Evolutionary conservation across 1,140 invertebrate species (phyloP).

Genomic region (Leptinotarsa undecemlineata): DNA sequence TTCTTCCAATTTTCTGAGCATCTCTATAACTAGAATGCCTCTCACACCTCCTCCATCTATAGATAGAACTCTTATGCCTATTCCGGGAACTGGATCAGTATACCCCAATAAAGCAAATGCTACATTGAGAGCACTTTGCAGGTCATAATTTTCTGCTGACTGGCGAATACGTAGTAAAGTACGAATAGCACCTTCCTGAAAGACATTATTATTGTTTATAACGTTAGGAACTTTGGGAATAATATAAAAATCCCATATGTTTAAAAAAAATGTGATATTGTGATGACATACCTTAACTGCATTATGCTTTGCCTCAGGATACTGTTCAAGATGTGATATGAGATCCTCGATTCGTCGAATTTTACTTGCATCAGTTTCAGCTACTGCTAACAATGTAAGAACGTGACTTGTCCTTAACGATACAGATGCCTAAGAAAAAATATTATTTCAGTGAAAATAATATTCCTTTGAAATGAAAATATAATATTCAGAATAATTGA

Average conservation of each 20-base stretch:
- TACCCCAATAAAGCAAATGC: constrained; percentile 77
- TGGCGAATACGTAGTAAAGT: constrained; percentile 61
- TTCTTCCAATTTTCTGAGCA: constrained; percentile 77
- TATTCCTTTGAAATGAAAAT: too few relatives aligned
- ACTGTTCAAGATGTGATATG: constrained; percentile 69
- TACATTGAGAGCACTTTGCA: constrained; percentile 60
- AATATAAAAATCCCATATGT: not conserved
- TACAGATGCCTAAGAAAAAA: constrained; percentile 61
- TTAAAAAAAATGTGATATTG: not conserved
- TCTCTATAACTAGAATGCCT: constrained; percentile 80
- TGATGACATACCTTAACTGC: constrained; percentile 66
- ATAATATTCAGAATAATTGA: too few relatives aligned
- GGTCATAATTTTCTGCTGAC: constrained; percentile 55
- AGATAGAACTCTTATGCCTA: constrained; percentile 80
- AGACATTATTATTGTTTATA: not conserved
- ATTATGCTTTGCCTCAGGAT: constrained; percentile 71
- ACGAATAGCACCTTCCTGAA: constrained; percentile 66
- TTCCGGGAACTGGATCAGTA: constrained; percentile 67
- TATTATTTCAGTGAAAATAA: not conserved
- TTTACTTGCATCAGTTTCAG: constrained; percentile 63
- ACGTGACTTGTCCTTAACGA: constrained; percentile 69
- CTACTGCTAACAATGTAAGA: constrained; percentile 64
- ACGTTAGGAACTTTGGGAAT: too few relatives aligned
- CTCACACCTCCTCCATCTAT: constrained; percentile 91
- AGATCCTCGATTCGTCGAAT: constrained; percentile 56